Evolutionary conservation across 2,113 vertebrate genomes (phyloP).

Genomic region (Microcebus tavaratra): DNA sequence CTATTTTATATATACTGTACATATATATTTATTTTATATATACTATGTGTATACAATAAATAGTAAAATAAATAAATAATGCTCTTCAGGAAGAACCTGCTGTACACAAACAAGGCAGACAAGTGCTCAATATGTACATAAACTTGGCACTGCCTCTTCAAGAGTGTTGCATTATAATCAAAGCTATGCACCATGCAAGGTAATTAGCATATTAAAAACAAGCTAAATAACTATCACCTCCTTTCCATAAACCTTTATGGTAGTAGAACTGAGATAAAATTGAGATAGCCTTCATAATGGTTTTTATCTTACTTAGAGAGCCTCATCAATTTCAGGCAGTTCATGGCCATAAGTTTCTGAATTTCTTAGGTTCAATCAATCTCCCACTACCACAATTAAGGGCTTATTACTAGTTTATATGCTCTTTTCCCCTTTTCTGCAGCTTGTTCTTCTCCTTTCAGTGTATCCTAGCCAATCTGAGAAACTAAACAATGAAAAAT

Average conservation of each 20-base stretch:
- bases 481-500: background rate
- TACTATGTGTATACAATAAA: no score
- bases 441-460: background rate
- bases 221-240: background rate
- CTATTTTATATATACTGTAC: no score
- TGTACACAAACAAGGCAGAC: background rate
- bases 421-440: background rate
- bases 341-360: background rate
- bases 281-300: background rate
- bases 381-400: background rate
- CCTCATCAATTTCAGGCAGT: background rate
- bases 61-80: background rate
- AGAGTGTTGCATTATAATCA: background rate
- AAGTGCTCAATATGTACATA: background rate
- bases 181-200: background rate
- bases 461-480: background rate
- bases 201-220: constrained; percentile 31
- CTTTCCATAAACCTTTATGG: constrained; percentile 6
- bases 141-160: background rate
- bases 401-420: background rate
- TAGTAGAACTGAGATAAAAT: constrained; percentile 39
- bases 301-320: background rate
- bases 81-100: background rate
- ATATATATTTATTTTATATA: no score
- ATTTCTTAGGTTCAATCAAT: background rate